Evolutionary conservation across 2,888 invertebrate species (phyloP), one percentile per base, ranked within the genome.

Genomic region (Lithophane ornitopus): DNA sequence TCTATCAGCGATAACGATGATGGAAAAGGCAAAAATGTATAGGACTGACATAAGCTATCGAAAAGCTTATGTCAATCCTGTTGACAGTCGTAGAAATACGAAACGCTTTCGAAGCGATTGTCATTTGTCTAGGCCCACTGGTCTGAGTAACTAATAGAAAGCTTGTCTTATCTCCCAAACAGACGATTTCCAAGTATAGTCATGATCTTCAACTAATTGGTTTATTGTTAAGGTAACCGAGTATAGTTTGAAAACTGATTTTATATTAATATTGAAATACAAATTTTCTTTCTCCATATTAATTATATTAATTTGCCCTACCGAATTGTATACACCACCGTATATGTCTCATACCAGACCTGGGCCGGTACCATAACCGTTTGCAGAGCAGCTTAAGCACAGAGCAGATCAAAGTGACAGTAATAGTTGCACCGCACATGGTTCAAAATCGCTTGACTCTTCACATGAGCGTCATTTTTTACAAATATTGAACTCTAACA

Each of bases 171-270:
- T 56, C 28, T 14, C 28, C n/a, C n/a, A 44, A 56, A 39, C 19
- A 58, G 9, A 34, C 16, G 14, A 46, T 72, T 58, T 14, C 26
- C 22, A 46, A 58, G 22, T 41, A 9, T 9, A 11, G 41, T 1
- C 1, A 34, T 34, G 22, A 67, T 56, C n/a, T 46, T 19, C 9
- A n/a, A 69, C n/a, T 46, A 69, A 72, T 69, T 69, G 34, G 34
- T 28, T 46, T 34, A 56, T 46, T 68, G n/a, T 28, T 71, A 44
- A 14, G 19, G n/a, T 28, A n/a, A 16, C 44, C 3, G 14, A 1
- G 19, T n/a, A 12, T 34, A 68, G 56, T 68, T 58, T 72, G 19
- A 26, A 46, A n/a, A 54, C 54, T n/a, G 19, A 63, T 44, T 19
- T 7, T 12, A 26, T 44, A 44, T 63, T 63, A 44, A 26, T 34